These are phyloP conservation scores for Serripes groenlandicus DNA, from an alignment of 2,888 invertebrate species.

Conservation along the genomic window DNA sequence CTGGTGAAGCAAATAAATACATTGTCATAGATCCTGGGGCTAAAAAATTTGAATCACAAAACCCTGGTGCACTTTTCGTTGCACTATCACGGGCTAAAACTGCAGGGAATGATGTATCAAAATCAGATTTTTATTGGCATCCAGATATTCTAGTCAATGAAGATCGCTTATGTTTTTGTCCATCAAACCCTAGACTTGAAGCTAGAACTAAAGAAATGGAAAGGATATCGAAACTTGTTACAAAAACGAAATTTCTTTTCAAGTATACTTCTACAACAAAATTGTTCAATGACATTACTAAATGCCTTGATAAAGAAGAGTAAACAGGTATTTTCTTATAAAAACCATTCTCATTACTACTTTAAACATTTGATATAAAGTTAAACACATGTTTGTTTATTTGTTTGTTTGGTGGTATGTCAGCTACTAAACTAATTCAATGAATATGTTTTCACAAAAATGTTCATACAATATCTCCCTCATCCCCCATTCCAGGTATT, in stretches of 20 bases:
- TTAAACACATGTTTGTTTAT: too few relatives aligned
- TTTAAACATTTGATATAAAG: too few relatives aligned
- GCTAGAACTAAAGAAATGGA: constrained; percentile 40
- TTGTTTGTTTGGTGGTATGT: too few relatives aligned
- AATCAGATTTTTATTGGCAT: constrained; percentile 67
- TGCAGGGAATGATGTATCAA: constrained; percentile 31
- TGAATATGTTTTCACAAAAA: too few relatives aligned
- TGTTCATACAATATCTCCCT: too few relatives aligned
- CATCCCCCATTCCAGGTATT: too few relatives aligned
- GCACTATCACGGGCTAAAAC: constrained; percentile 61
- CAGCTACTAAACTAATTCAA: too few relatives aligned
- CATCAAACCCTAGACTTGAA: constrained; percentile 42
- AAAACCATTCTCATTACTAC: too few relatives aligned
- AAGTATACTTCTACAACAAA: too few relatives aligned
- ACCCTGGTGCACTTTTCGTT: constrained; percentile 65
- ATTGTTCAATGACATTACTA: too few relatives aligned
- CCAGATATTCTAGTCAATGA: constrained; percentile 50
- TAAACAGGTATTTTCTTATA: too few relatives aligned
- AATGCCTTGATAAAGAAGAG: too few relatives aligned
- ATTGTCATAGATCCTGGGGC: constrained; percentile 50
- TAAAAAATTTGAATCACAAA: constrained; percentile 55
- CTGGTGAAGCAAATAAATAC: constrained; percentile 33
- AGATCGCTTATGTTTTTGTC: constrained; percentile 52
- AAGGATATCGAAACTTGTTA: not conserved
- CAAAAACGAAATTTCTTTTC: not conserved